These are phyloP conservation scores for Pungitius pungitius DNA, from an alignment of 2,113 vertebrate species.

Conservation along the genomic window DNA sequence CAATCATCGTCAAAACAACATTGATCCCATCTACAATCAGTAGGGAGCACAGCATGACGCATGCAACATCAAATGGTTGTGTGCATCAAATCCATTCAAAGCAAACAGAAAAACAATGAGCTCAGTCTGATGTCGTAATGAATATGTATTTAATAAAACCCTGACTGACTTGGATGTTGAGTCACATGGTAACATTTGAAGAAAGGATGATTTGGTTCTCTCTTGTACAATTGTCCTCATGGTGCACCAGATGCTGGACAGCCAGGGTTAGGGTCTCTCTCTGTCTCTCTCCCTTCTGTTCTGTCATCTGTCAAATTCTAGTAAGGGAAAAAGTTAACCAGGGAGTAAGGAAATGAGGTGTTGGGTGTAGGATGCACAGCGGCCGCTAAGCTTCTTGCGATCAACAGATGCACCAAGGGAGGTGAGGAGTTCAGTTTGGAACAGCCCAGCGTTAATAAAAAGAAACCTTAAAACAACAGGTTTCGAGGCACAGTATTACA, in stretches of 20 bases:
- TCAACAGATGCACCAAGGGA: slow-evolving; percentile 49
- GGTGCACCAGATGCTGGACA: background rate
- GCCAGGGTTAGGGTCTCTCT: background rate
- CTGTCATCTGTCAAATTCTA: background rate
- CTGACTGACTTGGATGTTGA: background rate
- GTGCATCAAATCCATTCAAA: slow-evolving; percentile 9
- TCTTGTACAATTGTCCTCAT: background rate
- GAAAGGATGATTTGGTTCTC: background rate
- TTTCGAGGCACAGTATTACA: slow-evolving; percentile 23
- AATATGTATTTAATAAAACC: too few species aligned
- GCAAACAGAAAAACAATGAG: slow-evolving; percentile 26
- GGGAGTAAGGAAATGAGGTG: slow-evolving; percentile 25
- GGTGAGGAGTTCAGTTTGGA: slow-evolving; percentile 22
- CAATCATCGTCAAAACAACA: too few species aligned
- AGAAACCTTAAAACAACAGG: background rate
- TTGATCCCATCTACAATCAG: too few species aligned
- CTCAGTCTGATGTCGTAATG: too few species aligned
- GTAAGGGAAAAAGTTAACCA: background rate
- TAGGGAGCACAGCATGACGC: background rate
- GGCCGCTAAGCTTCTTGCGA: slow-evolving; percentile 19
- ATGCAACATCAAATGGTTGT: background rate
- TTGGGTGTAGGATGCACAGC: slow-evolving; percentile 38
- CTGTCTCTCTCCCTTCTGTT: background rate
- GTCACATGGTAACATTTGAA: background rate
- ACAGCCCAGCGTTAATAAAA: background rate